Conservation (phyloP, 2,113 vertebrate species). For the Hippoglossus stenolepis region DNA sequence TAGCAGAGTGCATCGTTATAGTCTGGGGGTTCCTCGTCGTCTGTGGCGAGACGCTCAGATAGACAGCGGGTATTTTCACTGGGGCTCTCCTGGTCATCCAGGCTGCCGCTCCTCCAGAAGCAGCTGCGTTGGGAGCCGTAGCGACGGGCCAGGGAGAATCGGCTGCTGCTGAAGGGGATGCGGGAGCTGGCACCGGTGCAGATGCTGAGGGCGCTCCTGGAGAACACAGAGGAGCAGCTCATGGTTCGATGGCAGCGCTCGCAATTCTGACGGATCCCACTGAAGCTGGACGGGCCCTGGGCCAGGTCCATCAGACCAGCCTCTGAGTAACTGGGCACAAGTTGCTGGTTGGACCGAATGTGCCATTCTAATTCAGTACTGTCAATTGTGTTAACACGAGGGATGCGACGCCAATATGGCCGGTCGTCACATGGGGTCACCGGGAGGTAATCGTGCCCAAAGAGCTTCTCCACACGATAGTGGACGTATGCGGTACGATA, state of each 20-base stretch:
- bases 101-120: slow-evolving; percentile 88
- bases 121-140: slow-evolving; percentile 94
- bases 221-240: slow-evolving; percentile 98
- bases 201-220: slow-evolving; percentile 94
- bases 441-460: slow-evolving; percentile 91
- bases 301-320: slow-evolving; percentile 95
- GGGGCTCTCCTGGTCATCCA: slow-evolving; percentile 91
- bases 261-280: slow-evolving; percentile 90
- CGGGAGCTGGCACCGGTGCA: slow-evolving; percentile 90
- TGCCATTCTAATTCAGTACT: slow-evolving; percentile 98
- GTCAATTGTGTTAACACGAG: slow-evolving; percentile 95
- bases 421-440: slow-evolving; percentile 91
- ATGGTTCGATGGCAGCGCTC: slow-evolving; percentile 93
- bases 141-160: slow-evolving; percentile 91
- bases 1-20: slow-evolving; percentile 96
- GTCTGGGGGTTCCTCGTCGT: slow-evolving; percentile 91
- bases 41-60: slow-evolving; percentile 86
- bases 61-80: slow-evolving; percentile 91
- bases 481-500: slow-evolving; percentile 94
- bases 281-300: slow-evolving; percentile 84
- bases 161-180: slow-evolving; percentile 90
- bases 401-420: slow-evolving; percentile 90
- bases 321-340: slow-evolving; percentile 97
- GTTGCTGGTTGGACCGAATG: slow-evolving; percentile 96
- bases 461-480: slow-evolving; percentile 96